Evolutionary conservation across 2,113 vertebrate genomes (phyloP), one percentile per base, ranked within the genome.

Genomic region (Prunella himalayana): DNA sequence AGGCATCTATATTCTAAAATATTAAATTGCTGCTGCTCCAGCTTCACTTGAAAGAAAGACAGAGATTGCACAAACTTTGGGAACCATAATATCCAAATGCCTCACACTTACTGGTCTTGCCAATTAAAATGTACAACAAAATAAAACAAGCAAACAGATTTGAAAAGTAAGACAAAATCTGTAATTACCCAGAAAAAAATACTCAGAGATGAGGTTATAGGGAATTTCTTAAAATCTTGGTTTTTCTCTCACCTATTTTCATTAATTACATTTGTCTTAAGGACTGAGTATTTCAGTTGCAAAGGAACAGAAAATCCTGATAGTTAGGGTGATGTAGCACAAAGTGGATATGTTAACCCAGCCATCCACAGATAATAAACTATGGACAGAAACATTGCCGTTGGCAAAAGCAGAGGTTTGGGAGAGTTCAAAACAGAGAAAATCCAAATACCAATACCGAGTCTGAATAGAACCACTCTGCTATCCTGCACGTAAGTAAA

Each of bases 401-500:
- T 56, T n/a, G 57, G 89, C 83, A 84, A 79, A 92, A 91, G 5
- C 24, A 47, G 30, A 41, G 27, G 4, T 79, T 91, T 81, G 47
- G 17, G 44, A 84, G 70, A 86, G 64, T 72, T 89, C 35, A 61
- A 23, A 79, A 37, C 4, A 45, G 25, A 72, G 31, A 85, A 94
- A 72, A 27, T 60, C 64, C 30, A n/a, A n/a, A n/a, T n/a, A n/a
- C 64, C 73, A 75, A 53, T 57, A 49, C 19, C 12, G 39, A 31
- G 23, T 33, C 49, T 84, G 77, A 88, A 68, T 51, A 27, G 61
- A 91, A 33, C n/a, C 5, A 1, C 23, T 64, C 69, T 79, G 56
- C 44, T 87, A 6, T 78, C 20, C 65, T 57, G 81, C 81, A 60
- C 50, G 47, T 94, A 87, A 94, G 56, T 78, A 94, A 96, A 94